A percentile compares a stretch with the other conserved stretches of the same genome.
Evolutionary conservation across 2,113 vertebrate species (phyloP).

Genomic region (Hemiscyllium ocellatum): DNA sequence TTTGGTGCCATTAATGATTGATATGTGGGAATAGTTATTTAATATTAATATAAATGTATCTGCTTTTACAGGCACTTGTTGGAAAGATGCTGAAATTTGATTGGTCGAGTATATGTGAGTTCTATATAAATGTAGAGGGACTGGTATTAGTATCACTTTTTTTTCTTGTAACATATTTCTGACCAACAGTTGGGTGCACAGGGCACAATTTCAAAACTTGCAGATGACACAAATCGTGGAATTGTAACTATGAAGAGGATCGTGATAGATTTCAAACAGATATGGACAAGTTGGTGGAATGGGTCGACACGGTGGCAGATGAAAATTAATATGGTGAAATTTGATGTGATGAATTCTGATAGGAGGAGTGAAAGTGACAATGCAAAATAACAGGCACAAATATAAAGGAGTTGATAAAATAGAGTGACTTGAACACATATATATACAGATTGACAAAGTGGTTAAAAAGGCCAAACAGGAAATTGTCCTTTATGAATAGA

Average conservation of each 20-base stretch:
- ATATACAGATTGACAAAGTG: too few relatives aligned
- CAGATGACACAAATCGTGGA: neutral
- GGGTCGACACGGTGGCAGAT: too few relatives aligned
- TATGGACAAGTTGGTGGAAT: too few relatives aligned
- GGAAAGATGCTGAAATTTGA: neutral
- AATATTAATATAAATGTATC: neutral
- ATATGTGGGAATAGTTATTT: neutral
- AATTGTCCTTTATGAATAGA: too few relatives aligned
- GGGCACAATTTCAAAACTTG: neutral
- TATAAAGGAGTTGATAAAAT: too few relatives aligned
- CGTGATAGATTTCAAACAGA: neutral
- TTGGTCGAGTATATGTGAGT: neutral
- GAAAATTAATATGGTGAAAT: too few relatives aligned
- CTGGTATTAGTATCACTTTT: neutral
- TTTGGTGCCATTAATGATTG: neutral
- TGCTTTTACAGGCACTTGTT: neutral
- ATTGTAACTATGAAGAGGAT: neutral
- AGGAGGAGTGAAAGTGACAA: too few relatives aligned
- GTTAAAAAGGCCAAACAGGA: too few relatives aligned
- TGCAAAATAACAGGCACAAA: too few relatives aligned
- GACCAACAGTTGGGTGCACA: neutral
- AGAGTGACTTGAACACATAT: too few relatives aligned
- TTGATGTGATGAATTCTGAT: too few relatives aligned
- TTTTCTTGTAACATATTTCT: neutral
- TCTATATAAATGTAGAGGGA: neutral